Percentiles rank a stretch among this genome's conserved stretches.
Conservation (phyloP, 2,797 vertebrate species). For the Acrossocheilus fasciatus region DNA sequence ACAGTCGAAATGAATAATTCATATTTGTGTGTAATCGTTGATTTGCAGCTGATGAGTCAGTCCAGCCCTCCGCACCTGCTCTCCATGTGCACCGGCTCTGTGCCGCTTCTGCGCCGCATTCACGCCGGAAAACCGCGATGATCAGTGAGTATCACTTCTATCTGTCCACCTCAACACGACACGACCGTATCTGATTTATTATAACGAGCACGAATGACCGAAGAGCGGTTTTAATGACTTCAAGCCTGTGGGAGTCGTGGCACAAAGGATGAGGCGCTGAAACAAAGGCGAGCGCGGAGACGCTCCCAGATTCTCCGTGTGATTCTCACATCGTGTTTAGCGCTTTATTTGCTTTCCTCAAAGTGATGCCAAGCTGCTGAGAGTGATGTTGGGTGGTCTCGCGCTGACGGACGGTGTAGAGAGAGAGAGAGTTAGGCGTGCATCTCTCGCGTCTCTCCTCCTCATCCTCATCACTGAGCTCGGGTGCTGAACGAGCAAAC, state of each 20-base stretch:
- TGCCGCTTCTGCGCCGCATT: constrained; percentile 21
- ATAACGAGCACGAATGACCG: not conserved
- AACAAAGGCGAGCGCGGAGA: constrained; percentile 25
- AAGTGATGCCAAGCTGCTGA: not conserved
- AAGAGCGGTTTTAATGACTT: not conserved
- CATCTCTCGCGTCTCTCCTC: constrained; percentile 22
- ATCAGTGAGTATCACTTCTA: constrained; percentile 55
- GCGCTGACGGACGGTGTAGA: not conserved
- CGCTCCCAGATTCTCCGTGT: not conserved
- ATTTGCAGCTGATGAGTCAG: constrained; percentile 5
- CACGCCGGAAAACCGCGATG: constrained; percentile 13
- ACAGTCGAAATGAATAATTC: constrained; percentile 7
- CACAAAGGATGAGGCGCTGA: constrained; percentile 14
- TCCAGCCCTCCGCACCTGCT: not conserved
- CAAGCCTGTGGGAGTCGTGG: not conserved
- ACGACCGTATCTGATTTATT: not conserved
- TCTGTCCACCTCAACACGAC: not conserved
- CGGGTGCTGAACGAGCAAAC: not conserved
- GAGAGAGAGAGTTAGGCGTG: constrained; percentile 46
- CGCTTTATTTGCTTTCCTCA: not conserved
- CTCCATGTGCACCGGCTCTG: constrained; percentile 17
- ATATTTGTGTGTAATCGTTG: not conserved
- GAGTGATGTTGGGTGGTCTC: not conserved
- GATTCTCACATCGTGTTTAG: not conserved
- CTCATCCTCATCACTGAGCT: constrained; percentile 11